A percentile compares a stretch with the other conserved stretches of the same genome.
phyloP scores from a whole-genome alignment of 2,113 vertebrate genomes.

The Cochlearius cochlearius region DNA sequence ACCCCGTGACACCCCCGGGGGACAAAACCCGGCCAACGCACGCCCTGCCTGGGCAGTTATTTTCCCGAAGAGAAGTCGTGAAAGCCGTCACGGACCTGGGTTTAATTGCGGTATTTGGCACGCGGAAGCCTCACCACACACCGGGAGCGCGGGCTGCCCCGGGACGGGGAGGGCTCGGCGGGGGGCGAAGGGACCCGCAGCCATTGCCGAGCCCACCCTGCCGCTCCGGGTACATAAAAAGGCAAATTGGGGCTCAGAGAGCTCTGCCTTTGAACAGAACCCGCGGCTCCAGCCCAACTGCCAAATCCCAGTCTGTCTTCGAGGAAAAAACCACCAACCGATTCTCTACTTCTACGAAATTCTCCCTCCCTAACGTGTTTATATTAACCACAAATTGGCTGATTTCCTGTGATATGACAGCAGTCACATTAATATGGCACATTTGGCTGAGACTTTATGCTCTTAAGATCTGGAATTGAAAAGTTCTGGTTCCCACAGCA shows the following conservation, averaged over 20 bases:
- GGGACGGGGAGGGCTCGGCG: no score
- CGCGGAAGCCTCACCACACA: rapidly evolving
- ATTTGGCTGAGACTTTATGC: slow-evolving; percentile 14
- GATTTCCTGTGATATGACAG: slow-evolving; percentile 2
- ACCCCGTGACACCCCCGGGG: rapidly evolving
- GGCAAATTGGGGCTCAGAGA: neutral
- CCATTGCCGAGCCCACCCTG: neutral
- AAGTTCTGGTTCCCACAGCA: slow-evolving; percentile 71
- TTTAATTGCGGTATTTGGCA: no score
- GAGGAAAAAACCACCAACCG: rapidly evolving
- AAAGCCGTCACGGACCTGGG: rapidly evolving
- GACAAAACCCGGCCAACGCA: rapidly evolving
- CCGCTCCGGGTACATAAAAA: rapidly evolving
- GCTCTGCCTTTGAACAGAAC: neutral
- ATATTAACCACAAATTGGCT: neutral
- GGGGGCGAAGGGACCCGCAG: neutral
- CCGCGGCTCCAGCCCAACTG: neutral
- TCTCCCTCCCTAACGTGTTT: neutral
- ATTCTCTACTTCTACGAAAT: neutral
- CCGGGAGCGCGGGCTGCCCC: neutral
- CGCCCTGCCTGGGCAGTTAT: neutral
- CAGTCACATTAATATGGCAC: neutral
- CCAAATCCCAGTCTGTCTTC: neutral
- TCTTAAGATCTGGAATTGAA: slow-evolving; percentile 28
- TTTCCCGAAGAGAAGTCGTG: neutral